A percentile compares a stretch with the other conserved stretches of the same genome.
Evolutionary conservation across 2,113 vertebrate species (phyloP).

Genomic region (Verasper variegatus): DNA sequence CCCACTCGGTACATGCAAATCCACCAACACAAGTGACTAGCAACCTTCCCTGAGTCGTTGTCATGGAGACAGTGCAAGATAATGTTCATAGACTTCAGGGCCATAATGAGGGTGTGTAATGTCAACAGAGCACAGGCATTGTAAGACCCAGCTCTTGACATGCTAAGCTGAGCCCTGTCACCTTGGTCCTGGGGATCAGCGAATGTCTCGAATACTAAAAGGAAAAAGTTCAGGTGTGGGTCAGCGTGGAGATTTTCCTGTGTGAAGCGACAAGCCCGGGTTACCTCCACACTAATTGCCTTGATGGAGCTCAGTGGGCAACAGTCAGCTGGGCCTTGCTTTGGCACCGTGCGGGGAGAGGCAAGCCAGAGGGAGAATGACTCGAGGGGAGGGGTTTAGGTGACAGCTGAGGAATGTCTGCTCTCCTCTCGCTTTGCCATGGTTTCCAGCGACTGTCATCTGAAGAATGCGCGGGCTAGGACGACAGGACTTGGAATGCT

Average conservation of each 20-base stretch:
- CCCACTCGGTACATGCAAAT: slow-evolving; percentile 77
- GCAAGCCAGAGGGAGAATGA: slow-evolving; percentile 41
- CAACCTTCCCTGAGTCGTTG: slow-evolving; percentile 63
- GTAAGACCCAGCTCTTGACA: slow-evolving; percentile 40
- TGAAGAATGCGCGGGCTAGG: slow-evolving; percentile 86
- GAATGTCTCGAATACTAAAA: background rate
- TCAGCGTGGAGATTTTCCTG: slow-evolving; percentile 55
- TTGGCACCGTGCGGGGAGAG: slow-evolving; percentile 53
- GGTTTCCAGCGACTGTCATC: slow-evolving; percentile 88
- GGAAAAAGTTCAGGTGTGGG: slow-evolving; percentile 63
- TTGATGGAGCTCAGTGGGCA: slow-evolving; percentile 61
- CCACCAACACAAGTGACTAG: slow-evolving; percentile 72
- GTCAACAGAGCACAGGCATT: slow-evolving; percentile 60
- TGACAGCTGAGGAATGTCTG: slow-evolving; percentile 92
- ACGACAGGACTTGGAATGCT: slow-evolving; percentile 85
- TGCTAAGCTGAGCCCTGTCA: slow-evolving; percentile 41
- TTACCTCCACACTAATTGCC: slow-evolving; percentile 60
- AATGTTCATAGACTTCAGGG: slow-evolving; percentile 65
- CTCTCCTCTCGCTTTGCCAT: slow-evolving; percentile 79
- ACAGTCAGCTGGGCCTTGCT: slow-evolving; percentile 62
- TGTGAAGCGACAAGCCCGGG: slow-evolving; percentile 43
- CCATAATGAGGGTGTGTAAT: slow-evolving; percentile 65
- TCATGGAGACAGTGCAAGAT: slow-evolving; percentile 72
- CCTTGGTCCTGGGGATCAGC: slow-evolving; percentile 10
- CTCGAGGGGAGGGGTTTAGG: slow-evolving; percentile 69